Evolutionary conservation across 2,113 vertebrate species (phyloP).

Genomic region (Rhinoderma darwinii): DNA sequence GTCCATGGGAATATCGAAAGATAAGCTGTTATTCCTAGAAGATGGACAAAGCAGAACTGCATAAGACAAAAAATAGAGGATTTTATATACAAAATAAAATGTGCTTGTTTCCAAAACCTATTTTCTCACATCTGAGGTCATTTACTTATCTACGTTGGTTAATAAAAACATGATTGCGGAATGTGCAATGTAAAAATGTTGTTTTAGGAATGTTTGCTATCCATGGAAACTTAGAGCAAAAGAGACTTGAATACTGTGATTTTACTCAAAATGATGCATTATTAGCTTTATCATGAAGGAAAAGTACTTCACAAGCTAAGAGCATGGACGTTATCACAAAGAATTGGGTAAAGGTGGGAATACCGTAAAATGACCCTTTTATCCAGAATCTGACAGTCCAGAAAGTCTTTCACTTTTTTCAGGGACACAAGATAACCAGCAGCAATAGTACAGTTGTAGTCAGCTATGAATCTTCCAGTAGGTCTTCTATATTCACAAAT

Average conservation of each 20-base stretch:
- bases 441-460: too few relatives aligned
- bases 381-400: too few relatives aligned
- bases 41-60: not conserved
- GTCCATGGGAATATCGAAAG: slow-evolving; percentile 70
- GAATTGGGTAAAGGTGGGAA: too few relatives aligned
- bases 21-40: slow-evolving; percentile 1
- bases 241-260: not conserved
- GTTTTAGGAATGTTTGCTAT: not conserved
- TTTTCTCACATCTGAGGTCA: not conserved
- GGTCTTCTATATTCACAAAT: too few relatives aligned
- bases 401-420: too few relatives aligned
- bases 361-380: too few relatives aligned
- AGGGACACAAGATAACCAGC: too few relatives aligned
- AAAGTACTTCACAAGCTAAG: too few relatives aligned
- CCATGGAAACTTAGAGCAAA: not conserved
- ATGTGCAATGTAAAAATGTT: not conserved
- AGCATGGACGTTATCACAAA: too few relatives aligned
- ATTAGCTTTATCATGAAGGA: not conserved
- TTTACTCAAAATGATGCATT: not conserved
- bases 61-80: not conserved
- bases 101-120: not conserved
- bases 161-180: not conserved
- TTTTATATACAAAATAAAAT: not conserved
- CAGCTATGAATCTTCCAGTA: too few relatives aligned
- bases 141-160: not conserved